Base-by-base conservation (phyloP, 2,113 vertebrate species). In the Calonectris borealis region DNA sequence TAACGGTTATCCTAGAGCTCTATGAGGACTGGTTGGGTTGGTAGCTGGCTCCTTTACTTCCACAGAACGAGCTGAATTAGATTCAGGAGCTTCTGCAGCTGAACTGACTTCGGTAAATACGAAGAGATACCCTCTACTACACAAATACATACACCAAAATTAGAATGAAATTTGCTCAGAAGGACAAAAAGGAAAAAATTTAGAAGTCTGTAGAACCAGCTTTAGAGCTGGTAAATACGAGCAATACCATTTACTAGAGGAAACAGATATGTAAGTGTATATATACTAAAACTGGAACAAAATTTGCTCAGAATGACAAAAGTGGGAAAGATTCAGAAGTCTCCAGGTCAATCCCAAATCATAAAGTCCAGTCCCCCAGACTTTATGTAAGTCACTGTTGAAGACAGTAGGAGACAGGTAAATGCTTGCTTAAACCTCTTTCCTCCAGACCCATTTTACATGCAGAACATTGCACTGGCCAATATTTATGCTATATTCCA, bases 151-250 rank as follows among this genome's bases (percentile, higher is more conserved):
- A 68, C 18, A 75, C 3, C n/a, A 92, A 90, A 90, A 76, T 44
- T 25, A 44, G 20, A 83, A 83, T 42, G 21, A 86, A 62, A 71
- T 62, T 75, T 68, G 4, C 22, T 83, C 44, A 64, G 24, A 18
- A 73, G 52, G 40, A 80, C 14, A 86, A 86, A 83, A 84, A 51
- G 65, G 40, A 14, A 55, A 57, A 83, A 79, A 40, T 3, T 27
- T 20, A 0, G 15, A 85, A 83, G 31, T 16, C 49, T 42, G 25
- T 15, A 54, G 54, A 77, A 51, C 20, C 57, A n/a, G 5, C 0
- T 40, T 40, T 40, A 40, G 40, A 40, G 0, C 25, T 31, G 31
- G 17, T 52, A 88, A 83, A 91, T 26, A 62, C 0, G 0, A 69
- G 26, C 34, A 58, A 3, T 9, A 76, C 5, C 6, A 44, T 49